These are phyloP conservation scores for Melipona bicolor DNA, from an alignment of 2,888 invertebrate species.

Conservation along the genomic window DNA sequence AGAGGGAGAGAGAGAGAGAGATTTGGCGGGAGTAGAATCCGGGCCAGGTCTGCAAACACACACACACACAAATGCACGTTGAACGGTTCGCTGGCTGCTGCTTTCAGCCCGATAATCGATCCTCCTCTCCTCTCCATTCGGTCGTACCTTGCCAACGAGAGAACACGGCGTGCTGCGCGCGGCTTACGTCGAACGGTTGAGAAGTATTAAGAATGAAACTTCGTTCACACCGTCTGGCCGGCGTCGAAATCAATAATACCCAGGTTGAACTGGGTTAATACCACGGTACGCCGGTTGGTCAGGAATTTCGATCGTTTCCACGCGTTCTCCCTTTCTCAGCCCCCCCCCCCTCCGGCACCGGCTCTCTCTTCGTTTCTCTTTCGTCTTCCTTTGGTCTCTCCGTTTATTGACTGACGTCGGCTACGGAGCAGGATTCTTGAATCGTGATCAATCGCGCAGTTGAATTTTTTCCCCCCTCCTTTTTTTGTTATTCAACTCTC, in stretches of 20 bases:
- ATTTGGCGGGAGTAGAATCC: slow-evolving; percentile 37
- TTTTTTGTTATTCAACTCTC: not conserved
- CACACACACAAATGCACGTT: not conserved
- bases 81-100: not conserved
- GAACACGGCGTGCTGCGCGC: slow-evolving; percentile 53
- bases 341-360: not conserved
- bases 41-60: not conserved
- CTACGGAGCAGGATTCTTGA: too few relatives aligned
- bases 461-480: too few relatives aligned
- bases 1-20: slow-evolving; percentile 8
- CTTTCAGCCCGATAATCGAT: slow-evolving; percentile 66
- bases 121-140: slow-evolving; percentile 29
- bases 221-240: slow-evolving; percentile 65
- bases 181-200: slow-evolving; percentile 50
- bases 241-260: slow-evolving; percentile 68
- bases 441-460: too few relatives aligned
- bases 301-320: slow-evolving; percentile 52
- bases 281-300: slow-evolving; percentile 58
- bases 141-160: slow-evolving; percentile 36
- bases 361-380: not conserved
- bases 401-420: too few relatives aligned
- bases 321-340: not conserved
- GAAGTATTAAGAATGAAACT: slow-evolving; percentile 72
- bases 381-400: not conserved
- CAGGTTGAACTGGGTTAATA: slow-evolving; percentile 69